These are phyloP conservation scores for Burhinus bistriatus DNA, from an alignment of 2,113 vertebrate species.

Conservation along the genomic window DNA sequence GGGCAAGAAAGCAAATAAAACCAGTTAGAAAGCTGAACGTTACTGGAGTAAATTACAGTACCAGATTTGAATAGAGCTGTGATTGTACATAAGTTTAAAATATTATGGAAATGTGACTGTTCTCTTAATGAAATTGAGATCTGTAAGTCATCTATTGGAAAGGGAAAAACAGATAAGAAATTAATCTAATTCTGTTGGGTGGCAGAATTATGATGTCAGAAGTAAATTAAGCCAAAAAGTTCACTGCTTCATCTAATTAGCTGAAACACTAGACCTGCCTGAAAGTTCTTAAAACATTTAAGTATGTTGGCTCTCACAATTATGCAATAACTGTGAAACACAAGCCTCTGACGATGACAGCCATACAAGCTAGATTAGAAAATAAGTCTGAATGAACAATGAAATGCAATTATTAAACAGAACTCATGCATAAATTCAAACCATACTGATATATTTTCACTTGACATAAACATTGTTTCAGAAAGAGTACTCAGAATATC, in stretches of 20 bases:
- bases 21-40: background rate
- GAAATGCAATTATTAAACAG: background rate
- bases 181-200: conserved; percentile 12
- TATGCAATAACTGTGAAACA: conserved; percentile 24
- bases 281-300: conserved; percentile 27
- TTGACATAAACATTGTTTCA: background rate
- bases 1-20: conserved; percentile 5
- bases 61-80: background rate
- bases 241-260: conserved; percentile 35
- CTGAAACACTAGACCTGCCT: conserved; percentile 42
- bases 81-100: background rate
- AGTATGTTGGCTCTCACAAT: background rate
- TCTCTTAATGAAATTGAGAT: conserved; percentile 23
- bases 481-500: background rate
- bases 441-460: background rate
- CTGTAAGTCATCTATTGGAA: background rate
- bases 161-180: conserved; percentile 21
- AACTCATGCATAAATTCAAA: background rate
- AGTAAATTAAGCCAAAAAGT: conserved; percentile 31
- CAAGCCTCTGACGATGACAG: background rate
- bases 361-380: background rate
- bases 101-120: background rate
- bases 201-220: conserved; percentile 37
- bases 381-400: background rate
- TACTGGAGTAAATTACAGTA: background rate